Evolutionary conservation across 2,797 vertebrate species (phyloP).

Genomic region (Poeciliopsis paucimaculata): DNA sequence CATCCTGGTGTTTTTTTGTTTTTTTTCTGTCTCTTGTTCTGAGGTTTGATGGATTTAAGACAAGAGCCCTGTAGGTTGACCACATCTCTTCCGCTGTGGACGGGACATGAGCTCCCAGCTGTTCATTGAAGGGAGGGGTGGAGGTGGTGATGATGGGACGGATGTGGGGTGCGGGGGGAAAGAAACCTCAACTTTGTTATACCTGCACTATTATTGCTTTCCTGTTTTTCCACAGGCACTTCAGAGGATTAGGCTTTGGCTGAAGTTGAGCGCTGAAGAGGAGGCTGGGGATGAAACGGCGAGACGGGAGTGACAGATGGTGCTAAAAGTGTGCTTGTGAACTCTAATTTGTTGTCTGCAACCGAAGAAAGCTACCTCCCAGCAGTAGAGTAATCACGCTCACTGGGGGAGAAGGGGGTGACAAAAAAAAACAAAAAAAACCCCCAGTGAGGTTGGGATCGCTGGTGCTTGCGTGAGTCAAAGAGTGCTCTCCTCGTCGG

Average conservation of each 20-base stretch:
- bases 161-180: no score
- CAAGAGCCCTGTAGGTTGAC: slow-evolving; percentile 67
- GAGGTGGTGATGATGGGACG: background rate
- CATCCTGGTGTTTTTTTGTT: slow-evolving; percentile 72
- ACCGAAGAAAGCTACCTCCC: slow-evolving; percentile 30
- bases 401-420: slow-evolving; percentile 6
- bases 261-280: slow-evolving; percentile 56
- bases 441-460: slow-evolving; percentile 35
- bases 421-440: slow-evolving; percentile 6
- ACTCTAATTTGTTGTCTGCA: slow-evolving; percentile 45
- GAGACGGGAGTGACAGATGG: slow-evolving; percentile 31
- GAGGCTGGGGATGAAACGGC: slow-evolving; percentile 7
- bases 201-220: slow-evolving; percentile 72
- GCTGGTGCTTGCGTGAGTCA: slow-evolving; percentile 58
- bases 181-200: slow-evolving; percentile 27
- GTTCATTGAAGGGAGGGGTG: slow-evolving; percentile 3
- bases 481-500: slow-evolving; percentile 39
- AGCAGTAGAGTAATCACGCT: slow-evolving; percentile 37
- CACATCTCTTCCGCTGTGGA: slow-evolving; percentile 35
- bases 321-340: slow-evolving; percentile 62
- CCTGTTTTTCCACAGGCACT: slow-evolving; percentile 78
- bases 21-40: slow-evolving; percentile 50
- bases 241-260: slow-evolving; percentile 76
- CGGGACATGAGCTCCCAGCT: slow-evolving; percentile 24
- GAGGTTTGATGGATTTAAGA: slow-evolving; percentile 69